Evolutionary conservation across 2,113 vertebrate genomes (phyloP), one percentile per base, ranked within the genome.

Genomic region (Xerus inauris): DNA sequence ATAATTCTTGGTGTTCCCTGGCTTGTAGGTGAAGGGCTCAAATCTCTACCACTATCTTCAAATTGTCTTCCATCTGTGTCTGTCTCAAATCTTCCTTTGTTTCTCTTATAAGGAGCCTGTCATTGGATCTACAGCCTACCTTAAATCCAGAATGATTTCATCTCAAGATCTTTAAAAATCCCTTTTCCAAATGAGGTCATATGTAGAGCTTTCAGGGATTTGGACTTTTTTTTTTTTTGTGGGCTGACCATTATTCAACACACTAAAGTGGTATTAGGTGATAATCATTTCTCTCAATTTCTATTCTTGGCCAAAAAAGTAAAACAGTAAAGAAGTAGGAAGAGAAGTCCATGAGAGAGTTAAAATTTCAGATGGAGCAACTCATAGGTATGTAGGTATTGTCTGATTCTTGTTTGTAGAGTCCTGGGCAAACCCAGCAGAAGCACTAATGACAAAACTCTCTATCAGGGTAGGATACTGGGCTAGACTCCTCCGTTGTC

Each of bases 161-260:
- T 67, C 30, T 96, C 54, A 92, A 93, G 62, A 90, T 87, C 38
- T 83, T 94, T 69, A 69, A 88, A 94, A 57, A 93, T 17, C 1
- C 28, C 42, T 87, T 93, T 95, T 69, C 71, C 69, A 91, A 94
- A 54, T 88, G 75, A 88, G 22, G 19, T 69, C 54, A 87, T 20
- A 81, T 93, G 92, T 35, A 95, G 76, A 87, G 42, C 22, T 95
- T 95, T 45, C 59, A 97, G 32, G 14, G 40, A 16, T 92, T 94
- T 91, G 51, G 49, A 72, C 13, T 49, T 65, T 62, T 57, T 57
- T 57, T 13, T 35, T 7, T 13, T 35, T 10, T 57, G 26, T n/a
- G 72, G 35, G 72, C 38, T 17, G 35, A 69, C 11, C 54, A 88
- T 28, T 87, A 79, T 72, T 91, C 54, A 71, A 42, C 22, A 77